Base-by-base conservation (phyloP, 1,140 invertebrate genomes). In the Branchinecta lindahli region DNA sequence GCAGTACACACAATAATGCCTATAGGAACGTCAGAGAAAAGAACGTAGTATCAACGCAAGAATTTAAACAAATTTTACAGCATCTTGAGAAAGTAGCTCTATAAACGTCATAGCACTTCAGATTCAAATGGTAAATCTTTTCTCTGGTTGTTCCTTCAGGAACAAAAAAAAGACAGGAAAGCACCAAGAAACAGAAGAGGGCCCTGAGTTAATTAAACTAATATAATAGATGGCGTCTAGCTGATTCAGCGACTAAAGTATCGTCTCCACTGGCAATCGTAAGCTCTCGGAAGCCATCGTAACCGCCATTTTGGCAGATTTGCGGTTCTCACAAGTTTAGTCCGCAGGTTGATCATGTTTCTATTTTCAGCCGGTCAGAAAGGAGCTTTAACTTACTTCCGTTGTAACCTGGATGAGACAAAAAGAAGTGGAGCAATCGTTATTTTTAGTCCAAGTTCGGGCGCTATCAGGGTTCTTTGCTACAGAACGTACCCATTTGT, bases 151-250 rank as follows among this genome's bases (percentile, higher is more conserved):
- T 67, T 45, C 18, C 15, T 65, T 65, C 15, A 15, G 7, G 45
- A 45, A 67, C 18, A 67, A 45, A 67, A 45, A 67, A 67, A 8
- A 68, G 21, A 68, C 20, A 44, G 21, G 67, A 68, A 68, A 45
- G 46, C 18, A 46, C 20, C 45, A 44, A 10, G 20, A 33, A 33
- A 33, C 33, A 33, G 33, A 33, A 33, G 33, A 33, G 33, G 33
- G 33, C 33, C 33, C 33, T 33, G 33, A 33, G 1, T 33, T 33
- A 33, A 5, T 5, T 1, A 33, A 33, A 33, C 33, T 33, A 33
- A 33, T 33, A 33, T 1, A 5, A 33, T 33, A 33, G 33, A 33
- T 33, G 33, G 33, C 33, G 5, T 33, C 5, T 33, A 33, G 33
- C 33, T 1, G 33, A 3, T 3, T 33, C 2, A 5, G 33, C 33